Evolutionary conservation across 2,888 invertebrate genomes (phyloP), one percentile per base, ranked within the genome.

Genomic region (Elgonia sp.): DNA sequence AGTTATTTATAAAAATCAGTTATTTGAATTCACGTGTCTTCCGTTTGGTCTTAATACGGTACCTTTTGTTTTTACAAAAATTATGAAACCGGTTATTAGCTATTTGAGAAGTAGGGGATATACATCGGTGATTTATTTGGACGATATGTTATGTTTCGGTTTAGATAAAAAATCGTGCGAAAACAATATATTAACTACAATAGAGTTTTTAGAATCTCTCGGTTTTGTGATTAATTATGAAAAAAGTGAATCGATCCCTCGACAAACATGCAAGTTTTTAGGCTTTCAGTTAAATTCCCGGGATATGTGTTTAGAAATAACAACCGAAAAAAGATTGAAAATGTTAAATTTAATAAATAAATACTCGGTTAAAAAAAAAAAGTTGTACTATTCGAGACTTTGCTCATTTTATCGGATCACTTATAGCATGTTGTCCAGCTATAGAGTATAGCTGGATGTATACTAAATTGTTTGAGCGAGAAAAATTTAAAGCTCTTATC

Each of bases 31-130:
- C 37, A 7, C 39, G 0, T 63, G 63, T n/a, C 39, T 63, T 39
- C 63, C 63, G 1, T 63, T 63, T 39, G 63, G 63, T 4, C 9
- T 63, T 2, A 63, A 39, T n/a, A 39, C 10, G n/a, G 57, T 39
- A n/a, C 63, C 63, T 63, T 63, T 39, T 63, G n/a, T 67, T 20
- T 67, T 67, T 42, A 67, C 67, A 40, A 67, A 67, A 18, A 67
- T 67, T 20, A 42, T 67, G 42, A 67, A 67, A 18, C 67, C 67
- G 0, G 67, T 67, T 1, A 42, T 42, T 3, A 4, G 20, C 9
- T 1, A 1, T 14, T 42, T 67, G 42, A 14, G 67, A 4, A n/a
- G 42, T 20, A 9, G 10, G 20, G 67, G 67, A 42, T 20, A 20
- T 14, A 3, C 42, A 20, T 67, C 67, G 18, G 67, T 67, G 0